These are phyloP conservation scores for Dicrurus megarhynchus DNA, from an alignment of 2,113 vertebrate genomes.

Conservation along the genomic window DNA sequence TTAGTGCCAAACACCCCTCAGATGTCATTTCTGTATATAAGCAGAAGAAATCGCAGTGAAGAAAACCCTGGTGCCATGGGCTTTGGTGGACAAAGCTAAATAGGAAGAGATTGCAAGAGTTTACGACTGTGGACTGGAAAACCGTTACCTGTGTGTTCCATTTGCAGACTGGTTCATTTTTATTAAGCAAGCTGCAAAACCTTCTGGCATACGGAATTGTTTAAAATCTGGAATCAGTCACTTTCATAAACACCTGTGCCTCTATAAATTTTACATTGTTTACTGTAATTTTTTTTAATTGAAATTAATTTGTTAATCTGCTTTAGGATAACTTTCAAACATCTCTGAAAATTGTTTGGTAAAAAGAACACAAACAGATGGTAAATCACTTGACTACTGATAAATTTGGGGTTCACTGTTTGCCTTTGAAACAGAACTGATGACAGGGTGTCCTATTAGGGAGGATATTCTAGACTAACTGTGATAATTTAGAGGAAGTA, in stretches of 20 bases:
- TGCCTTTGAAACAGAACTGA: background rate
- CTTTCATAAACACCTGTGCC: rapidly evolving
- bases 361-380: background rate
- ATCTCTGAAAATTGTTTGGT: background rate
- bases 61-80: background rate
- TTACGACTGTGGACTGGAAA: background rate
- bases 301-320: background rate
- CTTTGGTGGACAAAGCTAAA: background rate
- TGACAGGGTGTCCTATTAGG: background rate
- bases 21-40: background rate
- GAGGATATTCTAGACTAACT: background rate
- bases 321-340: background rate
- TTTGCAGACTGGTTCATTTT: background rate
- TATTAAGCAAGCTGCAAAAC: background rate
- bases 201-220: background rate
- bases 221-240: background rate
- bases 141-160: background rate
- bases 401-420: background rate
- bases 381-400: background rate
- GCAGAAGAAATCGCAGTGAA: background rate
- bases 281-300: background rate
- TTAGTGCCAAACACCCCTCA: background rate
- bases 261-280: background rate
- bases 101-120: background rate
- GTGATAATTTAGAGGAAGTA: background rate